Conservation (phyloP, 1,140 invertebrate genomes). For the Wiebesia pumilae region DNA sequence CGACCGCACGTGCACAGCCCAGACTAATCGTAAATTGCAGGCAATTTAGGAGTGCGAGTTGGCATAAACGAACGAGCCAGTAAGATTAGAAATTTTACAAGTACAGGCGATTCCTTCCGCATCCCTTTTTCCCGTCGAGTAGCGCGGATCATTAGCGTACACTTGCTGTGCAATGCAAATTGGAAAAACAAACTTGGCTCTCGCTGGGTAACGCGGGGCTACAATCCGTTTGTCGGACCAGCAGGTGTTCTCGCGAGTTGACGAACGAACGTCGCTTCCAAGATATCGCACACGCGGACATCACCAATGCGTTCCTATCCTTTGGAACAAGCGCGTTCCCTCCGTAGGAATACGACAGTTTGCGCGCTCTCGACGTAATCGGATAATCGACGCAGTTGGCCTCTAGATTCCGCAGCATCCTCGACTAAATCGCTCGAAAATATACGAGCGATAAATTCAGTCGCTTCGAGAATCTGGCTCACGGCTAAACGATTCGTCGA, state of each 20-base stretch:
- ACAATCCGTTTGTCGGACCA: background rate
- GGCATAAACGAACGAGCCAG: background rate
- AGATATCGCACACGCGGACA: background rate
- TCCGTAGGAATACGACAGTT: background rate
- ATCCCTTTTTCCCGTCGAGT: slow-evolving; percentile 4
- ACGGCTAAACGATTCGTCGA: background rate
- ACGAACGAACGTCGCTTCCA: background rate
- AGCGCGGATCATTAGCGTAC: slow-evolving; percentile 8
- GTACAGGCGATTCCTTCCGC: background rate
- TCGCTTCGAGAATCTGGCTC: background rate
- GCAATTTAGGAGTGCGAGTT: background rate
- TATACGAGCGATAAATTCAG: background rate
- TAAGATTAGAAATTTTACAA: slow-evolving; percentile 25
- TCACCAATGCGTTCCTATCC: too few relatives aligned
- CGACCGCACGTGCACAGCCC: background rate
- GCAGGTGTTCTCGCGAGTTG: background rate
- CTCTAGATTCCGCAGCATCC: background rate
- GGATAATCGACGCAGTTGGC: background rate
- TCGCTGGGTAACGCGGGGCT: background rate
- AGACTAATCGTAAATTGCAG: slow-evolving; percentile 28
- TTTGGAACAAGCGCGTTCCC: background rate
- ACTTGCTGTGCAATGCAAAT: slow-evolving; percentile 19
- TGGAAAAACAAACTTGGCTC: background rate
- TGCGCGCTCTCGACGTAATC: background rate
- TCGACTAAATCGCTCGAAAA: background rate